Percentiles rank a stretch among this genome's conserved stretches.
These are phyloP conservation scores for Hippasteria phrygiana DNA, from an alignment of 53 echinoderm and acorn worm species.

Conservation along the genomic window DNA sequence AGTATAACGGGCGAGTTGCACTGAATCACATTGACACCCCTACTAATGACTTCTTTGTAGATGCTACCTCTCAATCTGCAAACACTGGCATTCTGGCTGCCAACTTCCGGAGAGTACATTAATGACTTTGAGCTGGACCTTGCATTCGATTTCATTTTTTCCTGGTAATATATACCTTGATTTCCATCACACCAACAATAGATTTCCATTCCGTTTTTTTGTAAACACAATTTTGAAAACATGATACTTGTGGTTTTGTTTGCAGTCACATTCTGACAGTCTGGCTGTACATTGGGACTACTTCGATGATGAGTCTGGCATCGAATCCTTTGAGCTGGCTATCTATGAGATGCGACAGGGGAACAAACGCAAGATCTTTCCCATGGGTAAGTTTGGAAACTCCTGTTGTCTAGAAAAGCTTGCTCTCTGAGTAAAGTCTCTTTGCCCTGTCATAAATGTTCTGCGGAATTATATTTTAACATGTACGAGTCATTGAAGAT, in stretches of 20 bases:
- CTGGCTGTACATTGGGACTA: slow-evolving; percentile 70
- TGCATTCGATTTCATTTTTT: neutral
- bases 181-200: too few relatives aligned
- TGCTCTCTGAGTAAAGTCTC: too few relatives aligned
- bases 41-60: slow-evolving; percentile 55
- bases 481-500: too few relatives aligned
- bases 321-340: slow-evolving; percentile 58
- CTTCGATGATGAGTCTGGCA: slow-evolving; percentile 70
- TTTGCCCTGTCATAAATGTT: too few relatives aligned
- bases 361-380: slow-evolving; percentile 68
- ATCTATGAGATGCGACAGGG: slow-evolving; percentile 69
- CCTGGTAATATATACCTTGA: neutral
- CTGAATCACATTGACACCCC: neutral
- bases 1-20: slow-evolving; percentile 49
- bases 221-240: too few relatives aligned
- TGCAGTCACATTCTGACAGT: slow-evolving; percentile 42
- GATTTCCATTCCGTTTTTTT: too few relatives aligned
- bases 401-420: too few relatives aligned
- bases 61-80: slow-evolving; percentile 64
- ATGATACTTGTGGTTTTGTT: neutral
- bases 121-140: slow-evolving; percentile 56
- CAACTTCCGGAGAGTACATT: slow-evolving; percentile 50
- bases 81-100: slow-evolving; percentile 55
- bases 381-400: slow-evolving; percentile 21
- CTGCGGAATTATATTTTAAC: too few relatives aligned